Evolutionary conservation across 2,113 vertebrate species (phyloP).

Genomic region (Anas platyrhynchos): DNA sequence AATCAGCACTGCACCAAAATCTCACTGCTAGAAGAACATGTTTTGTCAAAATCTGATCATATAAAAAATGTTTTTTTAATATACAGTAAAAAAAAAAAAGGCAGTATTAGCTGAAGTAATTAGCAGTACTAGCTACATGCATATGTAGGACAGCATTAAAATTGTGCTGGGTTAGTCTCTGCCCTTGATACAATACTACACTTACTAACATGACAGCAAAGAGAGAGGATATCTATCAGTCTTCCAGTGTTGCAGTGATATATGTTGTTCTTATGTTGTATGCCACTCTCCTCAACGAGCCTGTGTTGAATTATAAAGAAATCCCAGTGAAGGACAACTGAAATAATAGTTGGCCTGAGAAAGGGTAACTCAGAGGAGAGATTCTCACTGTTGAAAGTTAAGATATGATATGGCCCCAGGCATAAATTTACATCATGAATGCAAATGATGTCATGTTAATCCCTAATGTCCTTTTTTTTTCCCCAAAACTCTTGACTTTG

Average conservation of each 20-base stretch:
- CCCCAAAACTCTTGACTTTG: neutral
- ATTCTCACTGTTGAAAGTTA: neutral
- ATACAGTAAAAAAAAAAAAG: neutral
- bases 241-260: neutral
- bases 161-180: neutral
- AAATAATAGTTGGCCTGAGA: neutral
- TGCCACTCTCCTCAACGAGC: neutral
- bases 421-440: neutral
- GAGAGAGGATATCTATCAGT: neutral
- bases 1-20: neutral
- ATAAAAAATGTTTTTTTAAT: neutral
- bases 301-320: neutral
- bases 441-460: neutral
- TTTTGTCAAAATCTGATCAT: neutral
- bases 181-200: neutral
- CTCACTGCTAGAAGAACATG: neutral
- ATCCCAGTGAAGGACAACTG: neutral
- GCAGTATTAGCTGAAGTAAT: neutral
- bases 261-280: neutral
- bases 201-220: neutral
- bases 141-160: neutral
- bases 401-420: neutral
- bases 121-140: neutral
- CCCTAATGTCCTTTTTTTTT: neutral
- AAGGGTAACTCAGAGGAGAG: neutral